These are phyloP conservation scores for Serilophus lunatus DNA, from an alignment of 2,113 vertebrate genomes.

Conservation along the genomic window DNA sequence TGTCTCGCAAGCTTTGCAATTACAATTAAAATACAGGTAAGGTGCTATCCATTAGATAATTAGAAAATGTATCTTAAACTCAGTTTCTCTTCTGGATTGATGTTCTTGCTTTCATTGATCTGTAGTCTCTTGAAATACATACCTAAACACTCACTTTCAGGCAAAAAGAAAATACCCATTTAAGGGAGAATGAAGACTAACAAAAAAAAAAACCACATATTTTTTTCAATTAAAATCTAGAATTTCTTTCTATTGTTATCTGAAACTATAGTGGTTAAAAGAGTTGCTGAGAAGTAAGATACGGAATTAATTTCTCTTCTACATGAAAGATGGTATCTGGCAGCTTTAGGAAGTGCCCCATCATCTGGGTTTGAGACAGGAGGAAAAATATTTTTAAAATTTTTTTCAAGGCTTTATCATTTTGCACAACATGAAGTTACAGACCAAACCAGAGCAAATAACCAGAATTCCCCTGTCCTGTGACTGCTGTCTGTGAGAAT, in stretches of 20 bases:
- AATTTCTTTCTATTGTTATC: background rate
- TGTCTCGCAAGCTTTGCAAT: background rate
- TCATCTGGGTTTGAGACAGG: background rate
- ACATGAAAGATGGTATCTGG: background rate
- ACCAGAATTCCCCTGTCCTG: background rate
- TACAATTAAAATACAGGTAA: background rate
- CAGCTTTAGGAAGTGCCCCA: background rate
- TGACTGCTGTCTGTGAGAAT: background rate
- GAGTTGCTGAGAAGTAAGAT: background rate
- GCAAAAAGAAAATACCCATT: background rate
- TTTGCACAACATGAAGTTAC: background rate
- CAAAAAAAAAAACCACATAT: background rate
- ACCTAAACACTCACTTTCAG: background rate
- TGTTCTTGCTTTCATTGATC: background rate
- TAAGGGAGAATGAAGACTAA: background rate
- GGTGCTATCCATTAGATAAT: background rate
- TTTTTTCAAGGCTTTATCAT: background rate
- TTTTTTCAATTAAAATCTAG: background rate
- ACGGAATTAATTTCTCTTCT: background rate
- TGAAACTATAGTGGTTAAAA: background rate
- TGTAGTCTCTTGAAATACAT: background rate
- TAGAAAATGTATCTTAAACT: background rate
- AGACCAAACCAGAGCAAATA: background rate
- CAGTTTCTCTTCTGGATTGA: background rate
- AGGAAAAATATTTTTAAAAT: background rate